Base-by-base conservation (phyloP, 2,113 vertebrate species). In the Origma solitaria region DNA sequence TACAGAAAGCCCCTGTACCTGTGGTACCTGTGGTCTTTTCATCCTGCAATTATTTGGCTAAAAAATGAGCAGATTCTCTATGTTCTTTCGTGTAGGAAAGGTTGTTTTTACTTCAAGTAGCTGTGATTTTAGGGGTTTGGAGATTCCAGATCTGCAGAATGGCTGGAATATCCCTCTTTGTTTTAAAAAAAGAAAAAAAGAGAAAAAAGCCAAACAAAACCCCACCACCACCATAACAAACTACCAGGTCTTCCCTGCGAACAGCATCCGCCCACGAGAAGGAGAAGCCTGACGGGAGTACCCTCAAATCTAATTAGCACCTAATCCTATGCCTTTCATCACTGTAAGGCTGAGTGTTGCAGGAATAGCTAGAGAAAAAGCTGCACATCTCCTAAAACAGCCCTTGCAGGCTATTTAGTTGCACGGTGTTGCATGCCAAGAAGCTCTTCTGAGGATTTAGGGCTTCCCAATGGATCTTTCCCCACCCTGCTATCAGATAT, bases 301-400 rank as follows among this genome's bases (percentile, higher is more conserved):
- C 88, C 82, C 85, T 86, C 20, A 81, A 70, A 94, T 90, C 88
- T 86, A 72, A 88, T 96, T 92, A 94, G 62, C 45, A 42, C 20
- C n/a, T 93, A 93, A 92, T 86, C 82, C 58, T 28, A 14, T 58
- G 66, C 25, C 47, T 93, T 11, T 83, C 54, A 28, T 80, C 50
- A 50, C 37, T 3, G 2, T 24, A 23, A 82, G 28, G 50, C 40
- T 90, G 54, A 83, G 25, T 1, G 4, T 37, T 54, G 35, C 44
- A 82, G 64, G 33, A 79, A 49, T 7, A 79, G 28, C 53, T 40
- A 3, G 20, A 42, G 57, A 57, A 93, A 84, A 79, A 71, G 7
- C 70, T 53, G 28, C 38, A 11, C 1, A 6, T 37, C 65, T 66
- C 71, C 47, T 57, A 9, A 61, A 86, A 30, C 13, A 42, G 42